Conservation (phyloP, 2,113 vertebrate genomes). For the Paracanthobrama guichenoti region DNA sequence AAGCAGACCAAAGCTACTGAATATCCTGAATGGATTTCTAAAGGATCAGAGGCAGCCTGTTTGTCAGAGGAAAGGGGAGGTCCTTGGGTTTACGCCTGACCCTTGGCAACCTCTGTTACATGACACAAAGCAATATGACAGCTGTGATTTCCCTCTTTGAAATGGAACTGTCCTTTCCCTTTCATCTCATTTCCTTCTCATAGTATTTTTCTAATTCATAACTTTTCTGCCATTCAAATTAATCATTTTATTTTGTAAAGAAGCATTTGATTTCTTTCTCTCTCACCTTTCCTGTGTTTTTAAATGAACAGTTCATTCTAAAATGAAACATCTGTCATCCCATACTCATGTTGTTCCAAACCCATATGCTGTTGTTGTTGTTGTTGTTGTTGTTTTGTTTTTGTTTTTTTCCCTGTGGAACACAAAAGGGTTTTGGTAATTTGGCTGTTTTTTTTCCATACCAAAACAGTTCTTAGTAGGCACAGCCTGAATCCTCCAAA, state of each 20-base stretch:
- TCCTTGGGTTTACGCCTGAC: slow-evolving; percentile 21
- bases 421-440: background rate
- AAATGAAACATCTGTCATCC: background rate
- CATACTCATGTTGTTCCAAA: background rate
- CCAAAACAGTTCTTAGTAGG: background rate
- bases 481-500: too few relatives aligned
- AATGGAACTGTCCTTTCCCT: slow-evolving; percentile 17
- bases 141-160: slow-evolving; percentile 14
- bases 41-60: slow-evolving; percentile 35
- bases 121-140: slow-evolving; percentile 10
- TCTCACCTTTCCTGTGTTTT: background rate
- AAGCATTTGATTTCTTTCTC: background rate
- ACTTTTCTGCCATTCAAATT: background rate
- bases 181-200: background rate
- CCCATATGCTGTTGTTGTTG: background rate
- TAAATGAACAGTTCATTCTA: background rate
- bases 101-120: slow-evolving; percentile 27
- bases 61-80: slow-evolving; percentile 10
- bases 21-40: slow-evolving; percentile 38
- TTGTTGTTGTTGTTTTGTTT: too few relatives aligned
- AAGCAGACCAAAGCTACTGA: slow-evolving; percentile 27
- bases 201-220: background rate
- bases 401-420: background rate
- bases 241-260: background rate
- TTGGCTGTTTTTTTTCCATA: background rate